These are phyloP conservation scores for Clupea harengus DNA, from an alignment of 2,113 vertebrate species.

Conservation along the genomic window DNA sequence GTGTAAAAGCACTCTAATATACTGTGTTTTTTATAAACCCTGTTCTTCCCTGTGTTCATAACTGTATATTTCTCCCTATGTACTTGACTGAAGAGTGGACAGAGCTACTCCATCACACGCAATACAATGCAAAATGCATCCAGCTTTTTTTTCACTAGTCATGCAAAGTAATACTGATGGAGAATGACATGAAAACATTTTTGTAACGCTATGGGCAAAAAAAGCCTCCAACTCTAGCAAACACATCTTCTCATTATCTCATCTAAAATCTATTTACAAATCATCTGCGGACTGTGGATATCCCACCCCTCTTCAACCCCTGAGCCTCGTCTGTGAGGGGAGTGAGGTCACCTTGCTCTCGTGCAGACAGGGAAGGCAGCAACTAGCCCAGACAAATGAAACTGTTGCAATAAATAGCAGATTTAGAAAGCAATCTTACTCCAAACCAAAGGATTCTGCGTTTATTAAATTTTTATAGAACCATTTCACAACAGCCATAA, in stretches of 20 bases:
- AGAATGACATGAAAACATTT: neutral
- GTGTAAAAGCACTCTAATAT: no score
- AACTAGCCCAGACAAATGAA: conserved; percentile 32
- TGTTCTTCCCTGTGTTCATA: no score
- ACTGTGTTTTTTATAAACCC: no score
- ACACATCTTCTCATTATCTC: neutral
- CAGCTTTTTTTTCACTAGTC: no score
- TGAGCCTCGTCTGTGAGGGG: neutral
- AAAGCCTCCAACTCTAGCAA: neutral
- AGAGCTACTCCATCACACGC: no score
- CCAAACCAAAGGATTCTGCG: conserved; percentile 37
- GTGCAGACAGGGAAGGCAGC: conserved; percentile 25
- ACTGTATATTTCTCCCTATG: no score
- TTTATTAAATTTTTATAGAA: conserved; percentile 48
- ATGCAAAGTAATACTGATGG: neutral
- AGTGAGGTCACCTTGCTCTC: conserved; percentile 6
- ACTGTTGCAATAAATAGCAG: conserved; percentile 34
- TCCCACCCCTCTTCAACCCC: neutral
- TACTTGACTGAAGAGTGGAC: no score
- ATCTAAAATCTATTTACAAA: conserved; percentile 22
- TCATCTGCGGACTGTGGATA: neutral
- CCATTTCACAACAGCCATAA: conserved; percentile 37
- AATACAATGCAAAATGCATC: no score
- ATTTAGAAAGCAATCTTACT: conserved; percentile 34
- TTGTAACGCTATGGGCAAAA: neutral